phyloP scores from a whole-genome alignment of 2,888 invertebrate genomes.

The Esperia sulphurella region DNA sequence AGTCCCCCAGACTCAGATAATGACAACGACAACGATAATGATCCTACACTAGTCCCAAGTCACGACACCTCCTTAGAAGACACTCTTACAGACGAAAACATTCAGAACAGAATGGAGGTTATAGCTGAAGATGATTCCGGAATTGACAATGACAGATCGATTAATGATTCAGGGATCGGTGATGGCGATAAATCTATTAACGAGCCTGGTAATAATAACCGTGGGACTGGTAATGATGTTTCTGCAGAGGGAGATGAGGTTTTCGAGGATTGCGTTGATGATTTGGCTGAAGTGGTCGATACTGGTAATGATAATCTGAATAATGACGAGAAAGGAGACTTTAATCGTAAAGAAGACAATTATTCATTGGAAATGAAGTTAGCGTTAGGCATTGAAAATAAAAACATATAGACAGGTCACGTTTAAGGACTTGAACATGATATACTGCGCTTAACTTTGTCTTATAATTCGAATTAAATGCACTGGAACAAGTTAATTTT shows the following conservation, averaged over 20 bases:
- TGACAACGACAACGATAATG: constrained; percentile 40
- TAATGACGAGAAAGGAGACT: constrained; percentile 19
- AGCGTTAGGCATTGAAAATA: constrained; percentile 46
- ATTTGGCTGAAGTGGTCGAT: constrained; percentile 14
- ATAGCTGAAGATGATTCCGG: constrained; percentile 27
- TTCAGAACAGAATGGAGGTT: constrained; percentile 15
- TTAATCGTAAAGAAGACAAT: constrained; percentile 44
- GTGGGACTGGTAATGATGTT: constrained; percentile 9
- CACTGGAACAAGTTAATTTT: too few relatives aligned
- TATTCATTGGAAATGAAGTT: constrained; percentile 69
- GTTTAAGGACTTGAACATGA: too few relatives aligned
- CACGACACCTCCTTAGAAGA: constrained; percentile 49
- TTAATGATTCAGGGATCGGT: constrained; percentile 6
- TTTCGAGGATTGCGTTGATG: constrained; percentile 60
- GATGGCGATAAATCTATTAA: constrained; percentile 5
- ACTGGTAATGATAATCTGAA: not conserved
- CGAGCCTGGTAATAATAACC: constrained; percentile 6
- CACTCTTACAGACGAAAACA: constrained; percentile 50
- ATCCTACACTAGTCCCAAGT: constrained; percentile 48
- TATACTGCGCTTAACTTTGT: too few relatives aligned
- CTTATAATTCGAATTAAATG: too few relatives aligned
- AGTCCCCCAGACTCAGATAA: constrained; percentile 31
- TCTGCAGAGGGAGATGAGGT: constrained; percentile 38
- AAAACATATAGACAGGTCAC: not conserved
- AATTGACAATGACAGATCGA: constrained; percentile 22